phyloP scores from a whole-genome alignment of 2,113 vertebrate genomes.

The Thamnophis sirtalis region DNA sequence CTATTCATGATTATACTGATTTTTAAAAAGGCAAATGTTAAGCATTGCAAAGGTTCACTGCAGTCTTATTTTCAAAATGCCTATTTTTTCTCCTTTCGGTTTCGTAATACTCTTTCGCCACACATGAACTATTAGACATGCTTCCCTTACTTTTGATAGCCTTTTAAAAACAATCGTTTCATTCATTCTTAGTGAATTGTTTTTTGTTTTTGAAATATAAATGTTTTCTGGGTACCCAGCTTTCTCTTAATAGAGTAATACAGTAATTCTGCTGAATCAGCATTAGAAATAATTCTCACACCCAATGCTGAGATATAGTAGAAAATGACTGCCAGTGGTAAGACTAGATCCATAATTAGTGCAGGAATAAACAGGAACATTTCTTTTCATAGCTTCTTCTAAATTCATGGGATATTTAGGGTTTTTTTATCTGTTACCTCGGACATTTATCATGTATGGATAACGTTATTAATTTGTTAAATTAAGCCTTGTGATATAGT shows the following conservation, averaged over 20 bases:
- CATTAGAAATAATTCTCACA: neutral
- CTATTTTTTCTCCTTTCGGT: neutral
- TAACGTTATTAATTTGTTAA: neutral
- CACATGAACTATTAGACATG: neutral
- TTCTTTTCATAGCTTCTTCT: neutral
- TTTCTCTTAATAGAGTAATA: neutral
- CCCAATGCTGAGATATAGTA: neutral
- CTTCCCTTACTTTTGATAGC: neutral
- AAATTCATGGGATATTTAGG: neutral
- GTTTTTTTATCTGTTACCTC: neutral
- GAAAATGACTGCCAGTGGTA: neutral
- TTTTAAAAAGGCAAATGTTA: neutral
- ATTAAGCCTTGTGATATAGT: neutral
- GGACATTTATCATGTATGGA: neutral
- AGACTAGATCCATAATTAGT: neutral
- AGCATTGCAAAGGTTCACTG: neutral
- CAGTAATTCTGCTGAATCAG: neutral
- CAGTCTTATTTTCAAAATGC: neutral
- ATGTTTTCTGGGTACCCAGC: neutral
- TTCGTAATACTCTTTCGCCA: neutral
- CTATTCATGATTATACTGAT: neutral
- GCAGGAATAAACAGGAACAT: neutral
- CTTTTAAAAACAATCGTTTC: neutral
- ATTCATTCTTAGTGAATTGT: neutral
- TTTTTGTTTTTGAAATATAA: neutral